Evolutionary conservation across 2,113 vertebrate genomes (phyloP).

Genomic region (Hippoglossus stenolepis): DNA sequence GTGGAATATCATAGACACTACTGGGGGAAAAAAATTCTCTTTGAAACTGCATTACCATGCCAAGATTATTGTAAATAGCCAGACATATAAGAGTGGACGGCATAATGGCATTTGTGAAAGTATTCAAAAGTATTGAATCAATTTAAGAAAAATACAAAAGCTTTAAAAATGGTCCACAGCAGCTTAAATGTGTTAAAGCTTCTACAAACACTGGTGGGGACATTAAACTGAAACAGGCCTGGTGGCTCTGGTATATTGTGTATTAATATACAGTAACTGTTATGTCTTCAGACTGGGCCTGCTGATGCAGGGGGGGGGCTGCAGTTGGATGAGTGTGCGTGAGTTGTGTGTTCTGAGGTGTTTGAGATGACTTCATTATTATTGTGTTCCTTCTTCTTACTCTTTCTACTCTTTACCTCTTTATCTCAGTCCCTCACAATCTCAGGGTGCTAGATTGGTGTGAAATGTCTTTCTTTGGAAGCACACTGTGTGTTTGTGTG

Average conservation of each 20-base stretch:
- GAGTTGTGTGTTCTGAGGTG: neutral
- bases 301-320: slow-evolving; percentile 8
- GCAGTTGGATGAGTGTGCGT: neutral
- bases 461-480: slow-evolving; percentile 54
- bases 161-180: too few species aligned
- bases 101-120: too few species aligned
- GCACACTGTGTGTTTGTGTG: neutral
- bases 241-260: slow-evolving; percentile 4
- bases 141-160: too few species aligned
- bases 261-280: slow-evolving; percentile 26
- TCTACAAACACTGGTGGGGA: too few species aligned
- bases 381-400: neutral
- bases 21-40: too few species aligned
- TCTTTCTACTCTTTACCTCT: slow-evolving; percentile 1
- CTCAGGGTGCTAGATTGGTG: slow-evolving; percentile 69
- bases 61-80: too few species aligned
- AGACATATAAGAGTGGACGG: too few species aligned
- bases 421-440: slow-evolving; percentile 49
- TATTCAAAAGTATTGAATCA: too few species aligned
- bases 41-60: too few species aligned
- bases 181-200: too few species aligned
- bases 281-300: slow-evolving; percentile 28
- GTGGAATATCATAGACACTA: too few species aligned
- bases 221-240: neutral
- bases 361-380: slow-evolving; percentile 13